Conservation (phyloP, 2,113 vertebrate genomes). For the Dryoscopus gambensis region DNA sequence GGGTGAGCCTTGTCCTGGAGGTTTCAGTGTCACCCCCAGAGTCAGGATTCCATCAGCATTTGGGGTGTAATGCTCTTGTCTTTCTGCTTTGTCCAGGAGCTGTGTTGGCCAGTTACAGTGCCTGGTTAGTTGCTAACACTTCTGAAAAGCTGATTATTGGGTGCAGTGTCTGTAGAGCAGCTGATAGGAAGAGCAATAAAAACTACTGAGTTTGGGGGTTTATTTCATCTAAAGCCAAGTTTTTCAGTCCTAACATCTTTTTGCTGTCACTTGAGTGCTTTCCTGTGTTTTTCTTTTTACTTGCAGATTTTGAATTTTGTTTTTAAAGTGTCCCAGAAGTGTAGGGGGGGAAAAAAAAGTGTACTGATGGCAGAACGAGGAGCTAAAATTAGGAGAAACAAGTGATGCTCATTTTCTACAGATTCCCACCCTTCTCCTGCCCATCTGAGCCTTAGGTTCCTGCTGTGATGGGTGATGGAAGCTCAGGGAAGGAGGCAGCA, state of each 20-base stretch:
- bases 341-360: neutral
- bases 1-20: neutral
- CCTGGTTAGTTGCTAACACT: neutral
- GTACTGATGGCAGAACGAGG: neutral
- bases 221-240: neutral
- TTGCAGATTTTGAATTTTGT: neutral
- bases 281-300: neutral
- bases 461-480: accelerated
- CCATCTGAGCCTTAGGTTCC: neutral
- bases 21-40: neutral
- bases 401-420: neutral
- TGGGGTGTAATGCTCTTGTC: neutral
- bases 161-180: neutral
- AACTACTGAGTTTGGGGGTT: neutral
- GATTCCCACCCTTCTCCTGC: neutral
- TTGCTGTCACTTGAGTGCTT: neutral
- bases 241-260: neutral
- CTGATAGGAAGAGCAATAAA: neutral
- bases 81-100: neutral
- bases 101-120: neutral
- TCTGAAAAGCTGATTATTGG: neutral
- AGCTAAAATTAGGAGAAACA: neutral
- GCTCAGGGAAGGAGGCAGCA: neutral
- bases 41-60: neutral
- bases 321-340: neutral